These are phyloP conservation scores for Acronicta alni DNA, from an alignment of 2,888 invertebrate species.

Conservation along the genomic window DNA sequence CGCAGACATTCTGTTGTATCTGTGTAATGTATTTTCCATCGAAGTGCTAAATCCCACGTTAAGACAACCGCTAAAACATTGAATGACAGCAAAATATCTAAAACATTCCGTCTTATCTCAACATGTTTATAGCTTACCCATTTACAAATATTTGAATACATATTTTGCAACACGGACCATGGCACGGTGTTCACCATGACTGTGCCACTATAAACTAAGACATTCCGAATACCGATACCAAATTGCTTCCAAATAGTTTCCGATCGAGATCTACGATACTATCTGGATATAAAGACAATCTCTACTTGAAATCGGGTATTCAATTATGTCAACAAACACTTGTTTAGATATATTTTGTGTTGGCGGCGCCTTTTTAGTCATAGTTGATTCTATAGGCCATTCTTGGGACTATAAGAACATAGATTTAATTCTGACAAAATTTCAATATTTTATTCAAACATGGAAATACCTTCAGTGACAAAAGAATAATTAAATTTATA, in stretches of 20 bases:
- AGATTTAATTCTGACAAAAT: conserved; percentile 22
- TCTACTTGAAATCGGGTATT: conserved; percentile 66
- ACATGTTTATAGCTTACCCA: conserved; percentile 71
- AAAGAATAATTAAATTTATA: conserved; percentile 2
- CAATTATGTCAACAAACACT: conserved; percentile 72
- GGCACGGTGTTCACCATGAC: conserved; percentile 63
- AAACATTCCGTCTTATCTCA: conserved; percentile 63
- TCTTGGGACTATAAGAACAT: conserved; percentile 29
- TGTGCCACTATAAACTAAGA: conserved; percentile 67
- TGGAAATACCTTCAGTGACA: not conserved
- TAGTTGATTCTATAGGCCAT: conserved; percentile 16
- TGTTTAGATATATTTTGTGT: conserved; percentile 73
- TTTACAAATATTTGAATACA: conserved; percentile 77
- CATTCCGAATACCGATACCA: conserved; percentile 71
- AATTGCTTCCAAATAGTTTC: conserved; percentile 77
- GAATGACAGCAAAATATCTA: conserved; percentile 63
- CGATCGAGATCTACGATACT: conserved; percentile 71
- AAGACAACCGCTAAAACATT: conserved; percentile 36
- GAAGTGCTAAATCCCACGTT: conserved; percentile 24
- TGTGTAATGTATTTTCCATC: conserved; percentile 13
- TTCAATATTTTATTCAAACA: conserved; percentile 5
- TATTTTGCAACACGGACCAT: conserved; percentile 70
- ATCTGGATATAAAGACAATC: conserved; percentile 71
- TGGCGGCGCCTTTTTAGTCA: conserved; percentile 54
- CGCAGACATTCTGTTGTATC: not conserved